Evolutionary conservation across 2,797 vertebrate species (phyloP), one percentile per base, ranked within the genome.

Genomic region (Oryzias sinensis): DNA sequence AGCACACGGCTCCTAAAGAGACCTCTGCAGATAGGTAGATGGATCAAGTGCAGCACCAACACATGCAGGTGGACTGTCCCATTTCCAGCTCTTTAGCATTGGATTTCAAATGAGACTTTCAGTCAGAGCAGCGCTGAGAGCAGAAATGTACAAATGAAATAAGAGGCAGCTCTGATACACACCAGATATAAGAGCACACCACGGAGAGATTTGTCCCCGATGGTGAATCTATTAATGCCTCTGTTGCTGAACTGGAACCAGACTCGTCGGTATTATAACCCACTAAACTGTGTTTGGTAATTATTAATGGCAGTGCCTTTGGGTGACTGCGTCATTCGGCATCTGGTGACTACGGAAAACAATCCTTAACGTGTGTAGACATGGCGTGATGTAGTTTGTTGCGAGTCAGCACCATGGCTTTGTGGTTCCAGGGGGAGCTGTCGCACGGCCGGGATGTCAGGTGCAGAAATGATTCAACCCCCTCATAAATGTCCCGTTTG

Each of bases 371-470:
- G 81, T 78, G 61, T 86, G 76, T 77, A 79, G 84, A 86, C 86
- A 87, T 85, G 87, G 80, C 82, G 79, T 88, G 87, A 87, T 88
- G 86, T 88, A 88, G 87, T 89, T 87, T 89, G 87, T 87, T 87
- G 85, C 84, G 55, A 88, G 86, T 88, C 87, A 86, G 89, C 85
- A 87, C 79, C 85, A 88, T 88, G 83, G 86, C 3, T 90, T 90
- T 85, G 79, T 86, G 87, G 85, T 89, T 87, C 82, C 73, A 53
- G 14, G 87, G 81, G 80, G 85, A 88, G 86, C 81, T 81, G 84
- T 87, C 87, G 83, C 76, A 72, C 70, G 71, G 82, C 74, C 67
- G 68, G 79, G 84, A 87, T 58, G 76, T 79, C n/a, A 67, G 81
- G 72, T 61, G 68, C 83, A 87, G 87, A 86, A 88, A 88, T 84